phyloP scores from a whole-genome alignment of 2,888 invertebrate species.

The Hermaeophaga mercurialis region DNA sequence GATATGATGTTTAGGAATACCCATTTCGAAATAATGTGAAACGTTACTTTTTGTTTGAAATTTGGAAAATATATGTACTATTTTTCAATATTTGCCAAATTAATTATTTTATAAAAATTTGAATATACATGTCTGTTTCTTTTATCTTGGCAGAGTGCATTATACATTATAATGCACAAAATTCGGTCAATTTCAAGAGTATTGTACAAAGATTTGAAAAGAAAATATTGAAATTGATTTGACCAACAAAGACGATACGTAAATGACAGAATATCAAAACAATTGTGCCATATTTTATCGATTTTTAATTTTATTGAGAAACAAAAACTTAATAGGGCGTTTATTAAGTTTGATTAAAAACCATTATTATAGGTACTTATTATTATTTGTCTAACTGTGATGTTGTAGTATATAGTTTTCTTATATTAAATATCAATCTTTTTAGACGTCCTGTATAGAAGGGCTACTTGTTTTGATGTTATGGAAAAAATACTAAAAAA shows the following conservation, averaged over 20 bases:
- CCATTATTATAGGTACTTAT: neutral
- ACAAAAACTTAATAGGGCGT: too few species aligned
- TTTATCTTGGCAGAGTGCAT: constrained; percentile 18
- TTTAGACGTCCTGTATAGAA: neutral
- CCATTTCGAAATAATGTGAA: too few species aligned
- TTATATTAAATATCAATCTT: constrained; percentile 1
- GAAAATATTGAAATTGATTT: constrained; percentile 46
- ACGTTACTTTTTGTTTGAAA: too few species aligned
- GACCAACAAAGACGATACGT: constrained; percentile 18
- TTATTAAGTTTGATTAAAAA: neutral
- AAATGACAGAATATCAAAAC: constrained; percentile 4
- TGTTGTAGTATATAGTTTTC: neutral
- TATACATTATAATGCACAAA: constrained; percentile 46
- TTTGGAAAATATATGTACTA: too few species aligned
- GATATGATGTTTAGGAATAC: too few species aligned
- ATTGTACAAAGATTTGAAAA: constrained; percentile 34
- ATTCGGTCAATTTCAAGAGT: constrained; percentile 46
- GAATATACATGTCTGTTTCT: constrained; percentile 48
- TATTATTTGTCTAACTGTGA: constrained; percentile 9
- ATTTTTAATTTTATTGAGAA: too few species aligned
- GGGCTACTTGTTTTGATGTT: constrained; percentile 5
- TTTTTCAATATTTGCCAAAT: too few species aligned
- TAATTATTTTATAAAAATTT: too few species aligned
- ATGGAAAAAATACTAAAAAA: constrained; percentile 6
- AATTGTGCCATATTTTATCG: too few species aligned